Evolutionary conservation across 2,113 vertebrate genomes (phyloP), one percentile per base, ranked within the genome.

Genomic region (Rhegmatorhina hoffmannsi): DNA sequence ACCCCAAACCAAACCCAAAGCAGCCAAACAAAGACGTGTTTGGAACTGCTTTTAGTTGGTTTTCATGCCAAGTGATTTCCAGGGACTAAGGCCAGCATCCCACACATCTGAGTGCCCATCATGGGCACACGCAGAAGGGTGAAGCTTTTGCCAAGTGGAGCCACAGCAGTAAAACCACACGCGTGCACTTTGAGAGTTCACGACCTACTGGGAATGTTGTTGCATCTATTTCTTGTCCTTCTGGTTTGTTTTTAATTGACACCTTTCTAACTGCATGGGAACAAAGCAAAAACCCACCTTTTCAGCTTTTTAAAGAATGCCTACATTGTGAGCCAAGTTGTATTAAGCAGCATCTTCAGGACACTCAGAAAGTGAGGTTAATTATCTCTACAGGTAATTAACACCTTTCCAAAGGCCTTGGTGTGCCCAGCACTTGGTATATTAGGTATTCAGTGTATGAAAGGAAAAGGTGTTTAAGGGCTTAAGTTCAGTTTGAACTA

Each of bases 391-490:
- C 31, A 44, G 90, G 90, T 93, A 91, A 94, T 95, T 87, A 89
- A 53, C 2, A 3, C 70, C 60, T 84, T 95, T 64, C 49, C 46
- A 89, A 36, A 90, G 81, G 90, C 63, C 68, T 75, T 77, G 43
- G 73, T 55, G 33, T 64, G 59, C 50, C 60, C 49, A 69, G 67
- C 68, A 55, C 58, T 91, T 69, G 79, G 75, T 80, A 62, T 83
- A n/a, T 55, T 56, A 69, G 73, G 17, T 94, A 59, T 81, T 96
- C 79, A 86, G 93, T 67, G 11, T 79, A 84, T 40, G 86, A 79
- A 97, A 94, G 95, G 63, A 92, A 90, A 97, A 92, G 91, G 90
- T 95, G 72, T 31, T 91, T 94, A 98, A 98, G 97, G 98, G 97
- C 97, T 98, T 95, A 87, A 86, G 87, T 92, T 95, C 84, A 76